Conservation (phyloP, 2,113 vertebrate genomes). For the Rattus norvegicus region GRCr8 NC_086020.1:210115001-210115500, state of each 20-base stretch:
- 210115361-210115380: conserved; percentile 88
- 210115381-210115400: conserved; percentile 85
- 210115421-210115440: conserved; percentile 91
- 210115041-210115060: not conserved
- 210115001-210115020: not conserved
- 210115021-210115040: not conserved
- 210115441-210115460: conserved; percentile 89
- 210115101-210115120: not conserved
- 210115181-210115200: conserved; percentile 4
- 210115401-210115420: conserved; percentile 90
- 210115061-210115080: not conserved
- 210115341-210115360: conserved; percentile 84
- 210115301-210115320: conserved; percentile 84
- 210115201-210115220: conserved; percentile 32
- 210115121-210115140: not conserved
- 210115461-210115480: conserved; percentile 88
- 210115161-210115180: not conserved
- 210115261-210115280: conserved; percentile 67
- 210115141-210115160: not conserved
- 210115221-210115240: conserved; percentile 67
- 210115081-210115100: not conserved
- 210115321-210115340: conserved; percentile 83
- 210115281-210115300: conserved; percentile 78
- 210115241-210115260: conserved; percentile 65
- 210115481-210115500: conserved; percentile 90